Evolutionary conservation across 2,888 invertebrate species (phyloP), one percentile per base, ranked within the genome.

Genomic region (Prenolepis imparis): DNA sequence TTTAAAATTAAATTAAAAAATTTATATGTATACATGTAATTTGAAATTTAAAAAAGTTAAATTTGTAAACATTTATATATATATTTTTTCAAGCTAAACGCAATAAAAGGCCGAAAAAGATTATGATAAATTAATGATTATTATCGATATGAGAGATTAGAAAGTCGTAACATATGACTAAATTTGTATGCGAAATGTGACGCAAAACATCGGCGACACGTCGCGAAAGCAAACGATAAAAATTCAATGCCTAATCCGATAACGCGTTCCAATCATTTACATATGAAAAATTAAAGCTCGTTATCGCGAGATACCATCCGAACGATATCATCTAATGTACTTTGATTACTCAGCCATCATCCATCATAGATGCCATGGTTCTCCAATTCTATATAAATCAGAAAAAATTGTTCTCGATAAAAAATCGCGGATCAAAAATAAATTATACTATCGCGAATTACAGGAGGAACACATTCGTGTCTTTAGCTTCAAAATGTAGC

Each of bases 271-370:
- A 44, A 78, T 77, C 75, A 39, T 77, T 77, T 55, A 66, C 36
- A 48, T 48, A 70, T 44, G 11, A 59, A 44, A 44, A 18, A 44
- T 41, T 48, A 12, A 72, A 36, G 5, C 57, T 2, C 6, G 21
- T 57, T 32, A 57, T 52, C 70, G n/a, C 11, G 21, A 48, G 48
- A 48, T 48, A 48, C 48, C 48, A 48, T 48, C 48, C 44, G 15
- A 24, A 24, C 39, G 44, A 39, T 39, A 55, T 68, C 68, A 57
- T 15, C n/a, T 39, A 44, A 70, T 36, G n/a, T 57, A 70, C 18
- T 44, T 21, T 18, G 59, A 59, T 78, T 44, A 78, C 44, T 72
- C 73, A 36, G 41, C 78, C 41, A 24, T 78, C 32, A 18, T 57
- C 78, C 57, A 24, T 78, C 44, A 18, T n/a, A 36, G 41, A 57